A percentile compares a stretch with the other conserved stretches of the same genome.
These are phyloP conservation scores for Sipunculus nudus DNA, from an alignment of 2,888 invertebrate genomes.

Conservation along the genomic window DNA sequence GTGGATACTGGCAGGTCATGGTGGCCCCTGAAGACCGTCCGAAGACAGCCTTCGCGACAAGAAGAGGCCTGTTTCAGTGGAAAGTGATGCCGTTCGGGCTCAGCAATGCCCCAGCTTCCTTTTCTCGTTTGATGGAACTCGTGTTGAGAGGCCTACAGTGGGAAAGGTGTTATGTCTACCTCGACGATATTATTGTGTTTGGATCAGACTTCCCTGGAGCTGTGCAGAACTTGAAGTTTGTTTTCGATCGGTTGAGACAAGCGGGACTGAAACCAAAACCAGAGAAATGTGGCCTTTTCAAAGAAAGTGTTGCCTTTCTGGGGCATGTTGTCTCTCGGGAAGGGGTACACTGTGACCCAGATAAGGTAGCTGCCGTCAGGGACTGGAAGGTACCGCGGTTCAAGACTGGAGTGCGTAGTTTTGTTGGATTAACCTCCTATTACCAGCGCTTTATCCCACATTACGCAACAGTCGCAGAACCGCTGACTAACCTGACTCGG, in stretches of 20 bases:
- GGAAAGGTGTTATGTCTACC: conserved; percentile 29
- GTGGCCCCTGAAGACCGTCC: conserved; percentile 8
- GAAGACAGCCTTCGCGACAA: no score
- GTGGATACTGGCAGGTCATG: conserved; percentile 18
- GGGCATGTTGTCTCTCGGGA: conserved; percentile 9
- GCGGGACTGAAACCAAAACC: conserved; percentile 16
- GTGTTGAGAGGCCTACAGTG: no score
- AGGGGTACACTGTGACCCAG: conserved; percentile 1
- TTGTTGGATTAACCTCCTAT: no score
- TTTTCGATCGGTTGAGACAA: background rate
- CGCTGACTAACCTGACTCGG: no score
- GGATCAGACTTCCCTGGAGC: no score
- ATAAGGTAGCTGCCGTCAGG: conserved; percentile 11
- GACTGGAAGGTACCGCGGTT: background rate
- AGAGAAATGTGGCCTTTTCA: conserved; percentile 10
- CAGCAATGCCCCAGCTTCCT: conserved; percentile 28
- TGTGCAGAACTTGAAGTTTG: no score
- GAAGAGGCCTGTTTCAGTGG: no score
- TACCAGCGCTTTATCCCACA: no score
- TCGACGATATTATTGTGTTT: no score
- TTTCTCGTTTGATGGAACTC: no score
- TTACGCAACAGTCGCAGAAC: no score
- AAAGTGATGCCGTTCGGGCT: conserved; percentile 39
- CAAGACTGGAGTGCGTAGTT: background rate
- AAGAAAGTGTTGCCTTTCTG: background rate